A percentile compares a stretch with the other conserved stretches of the same genome.
Evolutionary conservation across 2,888 invertebrate genomes (phyloP).

Genomic region (Drosophila hamatofila): DNA sequence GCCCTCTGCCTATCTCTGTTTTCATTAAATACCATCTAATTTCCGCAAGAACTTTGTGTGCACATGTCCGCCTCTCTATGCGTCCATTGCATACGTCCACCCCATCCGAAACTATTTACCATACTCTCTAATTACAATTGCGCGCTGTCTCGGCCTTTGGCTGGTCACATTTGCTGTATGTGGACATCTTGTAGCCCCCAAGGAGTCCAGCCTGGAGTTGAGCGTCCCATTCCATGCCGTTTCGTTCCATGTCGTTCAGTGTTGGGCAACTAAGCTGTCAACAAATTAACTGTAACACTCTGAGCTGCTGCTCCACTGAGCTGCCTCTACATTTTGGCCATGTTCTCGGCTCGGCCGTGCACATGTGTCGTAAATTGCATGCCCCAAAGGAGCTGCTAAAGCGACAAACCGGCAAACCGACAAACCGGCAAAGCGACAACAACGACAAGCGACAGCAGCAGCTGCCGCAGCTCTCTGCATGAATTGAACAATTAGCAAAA

Average conservation of each 20-base stretch:
- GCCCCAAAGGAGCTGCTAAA: slow-evolving; percentile 65
- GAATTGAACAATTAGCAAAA: slow-evolving; percentile 74
- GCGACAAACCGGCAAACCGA: slow-evolving; percentile 34
- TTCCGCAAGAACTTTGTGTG: slow-evolving; percentile 37
- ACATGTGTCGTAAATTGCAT: slow-evolving; percentile 75
- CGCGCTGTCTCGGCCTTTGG: slow-evolving; percentile 46
- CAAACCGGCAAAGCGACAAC: slow-evolving; percentile 25
- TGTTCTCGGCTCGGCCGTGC: slow-evolving; percentile 53
- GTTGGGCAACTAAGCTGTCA: slow-evolving; percentile 71
- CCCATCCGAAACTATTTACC: slow-evolving; percentile 43
- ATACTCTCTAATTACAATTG: slow-evolving; percentile 70
- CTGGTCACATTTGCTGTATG: slow-evolving; percentile 45
- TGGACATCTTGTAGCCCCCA: slow-evolving; percentile 67
- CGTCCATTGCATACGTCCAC: background rate
- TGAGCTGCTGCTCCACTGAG: slow-evolving; percentile 30
- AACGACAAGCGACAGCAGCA: slow-evolving; percentile 21
- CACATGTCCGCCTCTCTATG: background rate
- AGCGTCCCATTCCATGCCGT: background rate
- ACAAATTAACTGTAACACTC: slow-evolving; percentile 77
- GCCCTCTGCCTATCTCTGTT: slow-evolving; percentile 21
- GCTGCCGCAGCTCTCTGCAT: slow-evolving; percentile 29
- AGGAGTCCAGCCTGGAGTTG: slow-evolving; percentile 36
- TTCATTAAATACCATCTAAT: slow-evolving; percentile 45
- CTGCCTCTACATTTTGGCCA: slow-evolving; percentile 28
- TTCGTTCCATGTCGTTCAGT: slow-evolving; percentile 23